A percentile compares a stretch with the other conserved stretches of the same genome.
Conservation (phyloP, 2,888 invertebrate genomes). For the Linyphia triangularis region DNA sequence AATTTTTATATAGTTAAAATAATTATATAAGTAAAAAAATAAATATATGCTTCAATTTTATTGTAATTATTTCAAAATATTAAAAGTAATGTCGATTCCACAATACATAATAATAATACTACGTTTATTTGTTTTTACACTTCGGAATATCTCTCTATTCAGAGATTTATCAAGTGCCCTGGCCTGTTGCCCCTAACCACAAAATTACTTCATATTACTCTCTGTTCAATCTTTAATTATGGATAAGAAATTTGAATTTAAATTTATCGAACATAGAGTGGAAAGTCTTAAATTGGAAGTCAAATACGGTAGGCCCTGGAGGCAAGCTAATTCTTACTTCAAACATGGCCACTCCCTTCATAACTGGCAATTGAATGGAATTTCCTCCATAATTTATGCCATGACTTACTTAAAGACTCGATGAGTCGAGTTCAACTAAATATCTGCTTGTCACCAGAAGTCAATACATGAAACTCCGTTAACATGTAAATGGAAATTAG, state of each 20-base stretch:
- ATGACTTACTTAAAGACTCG: slow-evolving; percentile 42
- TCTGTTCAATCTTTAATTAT: not conserved
- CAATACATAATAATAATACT: too few species aligned
- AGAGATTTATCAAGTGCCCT: not conserved
- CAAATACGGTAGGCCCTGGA: slow-evolving; percentile 8
- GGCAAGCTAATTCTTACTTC: slow-evolving; percentile 43
- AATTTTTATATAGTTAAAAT: too few species aligned
- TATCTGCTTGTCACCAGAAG: slow-evolving; percentile 38
- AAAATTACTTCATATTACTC: not conserved
- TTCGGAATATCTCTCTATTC: not conserved
- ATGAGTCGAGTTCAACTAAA: slow-evolving; percentile 47
- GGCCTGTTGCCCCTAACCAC: not conserved
- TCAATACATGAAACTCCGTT: slow-evolving; percentile 13
- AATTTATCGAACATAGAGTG: not conserved
- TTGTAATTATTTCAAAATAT: too few species aligned
- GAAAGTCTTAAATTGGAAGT: slow-evolving; percentile 32
- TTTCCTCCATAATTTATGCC: slow-evolving; percentile 39
- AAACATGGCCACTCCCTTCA: not conserved
- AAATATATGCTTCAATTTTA: too few species aligned
- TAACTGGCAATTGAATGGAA: slow-evolving; percentile 34
- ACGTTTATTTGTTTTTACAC: too few species aligned
- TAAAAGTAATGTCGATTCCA: too few species aligned
- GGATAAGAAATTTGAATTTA: slow-evolving; percentile 11
- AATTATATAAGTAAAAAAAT: too few species aligned
- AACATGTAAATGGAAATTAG: slow-evolving; percentile 39